These are phyloP conservation scores for Ptychochromis oligacanthus DNA, from an alignment of 2,113 vertebrate genomes.

Conservation along the genomic window DNA sequence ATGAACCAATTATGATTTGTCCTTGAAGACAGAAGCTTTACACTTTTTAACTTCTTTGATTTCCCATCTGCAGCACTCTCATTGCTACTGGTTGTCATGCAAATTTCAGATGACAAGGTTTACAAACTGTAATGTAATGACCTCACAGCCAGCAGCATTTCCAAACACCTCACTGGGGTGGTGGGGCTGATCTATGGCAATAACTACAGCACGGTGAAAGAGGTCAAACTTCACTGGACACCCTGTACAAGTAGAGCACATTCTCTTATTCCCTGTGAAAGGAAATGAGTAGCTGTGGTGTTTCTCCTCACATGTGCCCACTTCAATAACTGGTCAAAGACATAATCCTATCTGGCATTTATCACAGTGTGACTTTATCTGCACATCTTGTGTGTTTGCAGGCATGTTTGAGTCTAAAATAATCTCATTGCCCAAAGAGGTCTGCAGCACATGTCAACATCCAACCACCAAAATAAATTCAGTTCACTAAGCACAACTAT, in stretches of 20 bases:
- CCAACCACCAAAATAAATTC: constrained; percentile 53
- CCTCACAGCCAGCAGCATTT: not conserved
- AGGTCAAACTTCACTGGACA: constrained; percentile 29
- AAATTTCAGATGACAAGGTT: not conserved
- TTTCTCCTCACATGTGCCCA: not conserved
- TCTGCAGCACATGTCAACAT: constrained; percentile 28
- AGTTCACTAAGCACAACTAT: constrained; percentile 47
- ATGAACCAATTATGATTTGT: not conserved
- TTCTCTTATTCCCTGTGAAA: constrained; percentile 13
- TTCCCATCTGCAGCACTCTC: not conserved
- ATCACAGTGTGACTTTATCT: constrained; percentile 4
- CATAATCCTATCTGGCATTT: constrained; percentile 35
- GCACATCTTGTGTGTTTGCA: constrained; percentile 2
- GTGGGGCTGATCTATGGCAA: not conserved
- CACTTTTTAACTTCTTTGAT: not conserved
- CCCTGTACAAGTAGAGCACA: not conserved
- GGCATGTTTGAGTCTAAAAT: constrained; percentile 1
- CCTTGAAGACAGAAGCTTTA: not conserved
- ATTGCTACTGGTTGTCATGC: not conserved
- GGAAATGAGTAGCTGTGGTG: constrained; percentile 12
- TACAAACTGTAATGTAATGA: not conserved
- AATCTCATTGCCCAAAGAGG: constrained; percentile 9
- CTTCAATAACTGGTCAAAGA: constrained; percentile 1
- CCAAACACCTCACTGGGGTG: not conserved
- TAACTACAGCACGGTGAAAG: constrained; percentile 8